Conservation (phyloP, 2,113 vertebrate genomes). For the Gambusia holbrooki region DNA sequence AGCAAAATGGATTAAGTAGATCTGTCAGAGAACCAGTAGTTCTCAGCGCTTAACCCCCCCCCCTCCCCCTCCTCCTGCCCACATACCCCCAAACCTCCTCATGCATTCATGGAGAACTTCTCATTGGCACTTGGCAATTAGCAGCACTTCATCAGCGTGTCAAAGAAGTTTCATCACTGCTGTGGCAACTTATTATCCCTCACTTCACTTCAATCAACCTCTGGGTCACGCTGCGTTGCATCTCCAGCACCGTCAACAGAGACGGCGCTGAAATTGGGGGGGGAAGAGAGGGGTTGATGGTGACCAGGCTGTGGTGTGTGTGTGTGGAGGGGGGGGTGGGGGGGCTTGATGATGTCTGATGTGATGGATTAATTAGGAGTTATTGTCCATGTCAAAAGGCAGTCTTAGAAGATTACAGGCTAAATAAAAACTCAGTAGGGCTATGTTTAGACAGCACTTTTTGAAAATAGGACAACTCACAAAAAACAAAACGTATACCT, state of each 20-base stretch:
- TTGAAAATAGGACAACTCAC: not conserved
- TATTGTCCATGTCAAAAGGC: constrained; percentile 32
- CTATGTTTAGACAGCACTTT: not conserved
- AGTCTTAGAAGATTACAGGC: constrained; percentile 24
- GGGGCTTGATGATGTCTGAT: constrained; percentile 45
- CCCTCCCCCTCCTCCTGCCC: not conserved
- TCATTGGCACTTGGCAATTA: constrained; percentile 70
- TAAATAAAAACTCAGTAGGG: constrained; percentile 4
- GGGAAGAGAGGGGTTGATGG: constrained; percentile 31
- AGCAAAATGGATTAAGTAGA: constrained; percentile 31
- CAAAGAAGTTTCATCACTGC: constrained; percentile 50
- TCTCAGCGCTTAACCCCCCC: not conserved
- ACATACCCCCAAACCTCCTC: not conserved
- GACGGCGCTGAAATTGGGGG: constrained; percentile 27
- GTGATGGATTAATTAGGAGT: constrained; percentile 45
- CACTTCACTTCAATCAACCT: constrained; percentile 66
- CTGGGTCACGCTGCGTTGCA: constrained; percentile 40
- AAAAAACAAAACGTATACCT: not conserved
- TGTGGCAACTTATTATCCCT: constrained; percentile 66
- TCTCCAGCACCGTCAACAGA: constrained; percentile 38
- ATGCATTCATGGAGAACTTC: constrained; percentile 59
- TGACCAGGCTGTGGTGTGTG: constrained; percentile 22
- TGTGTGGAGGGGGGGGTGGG: not conserved
- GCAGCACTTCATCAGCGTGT: constrained; percentile 65
- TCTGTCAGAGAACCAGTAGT: constrained; percentile 36